phyloP scores from a whole-genome alignment of 2,113 vertebrate species.

The Epinephelus fuscoguttatus region DNA sequence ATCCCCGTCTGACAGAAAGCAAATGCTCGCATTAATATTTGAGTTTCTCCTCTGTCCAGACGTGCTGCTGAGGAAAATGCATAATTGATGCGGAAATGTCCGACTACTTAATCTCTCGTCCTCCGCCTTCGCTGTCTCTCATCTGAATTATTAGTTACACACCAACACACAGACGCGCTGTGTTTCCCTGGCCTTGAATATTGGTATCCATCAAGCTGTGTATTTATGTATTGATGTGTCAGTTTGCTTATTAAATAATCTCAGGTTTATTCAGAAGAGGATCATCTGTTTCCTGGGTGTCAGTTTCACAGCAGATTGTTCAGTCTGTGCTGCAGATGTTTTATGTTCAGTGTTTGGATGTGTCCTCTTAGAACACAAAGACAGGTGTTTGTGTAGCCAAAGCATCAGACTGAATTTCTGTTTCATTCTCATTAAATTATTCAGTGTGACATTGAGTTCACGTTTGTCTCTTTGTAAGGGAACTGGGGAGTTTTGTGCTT shows the following conservation, averaged over 20 bases:
- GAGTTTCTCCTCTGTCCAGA: conserved; percentile 47
- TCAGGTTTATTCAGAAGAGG: conserved; percentile 21
- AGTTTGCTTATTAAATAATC: neutral
- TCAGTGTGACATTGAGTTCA: neutral
- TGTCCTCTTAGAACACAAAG: neutral
- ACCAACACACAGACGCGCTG: neutral
- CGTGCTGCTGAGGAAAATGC: conserved; percentile 40
- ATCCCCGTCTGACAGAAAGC: conserved; percentile 10
- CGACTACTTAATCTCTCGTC: conserved; percentile 35
- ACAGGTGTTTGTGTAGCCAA: neutral
- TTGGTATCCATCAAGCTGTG: neutral
- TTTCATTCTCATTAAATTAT: neutral
- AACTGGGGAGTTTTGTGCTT: neutral
- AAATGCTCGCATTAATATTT: conserved; percentile 47
- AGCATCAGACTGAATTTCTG: neutral
- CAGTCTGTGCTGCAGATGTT: neutral
- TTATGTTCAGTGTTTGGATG: neutral
- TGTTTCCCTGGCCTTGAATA: conserved; percentile 7
- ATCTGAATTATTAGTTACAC: conserved; percentile 25
- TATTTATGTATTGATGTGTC: neutral
- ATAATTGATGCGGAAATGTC: conserved; percentile 65
- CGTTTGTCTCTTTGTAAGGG: neutral
- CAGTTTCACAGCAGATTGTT: neutral
- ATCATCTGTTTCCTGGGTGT: neutral
- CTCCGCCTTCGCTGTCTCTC: neutral